Percentiles rank a stretch among this genome's conserved stretches.
Conservation (phyloP, 2,113 vertebrate species). For the Lagopus leucura region DNA sequence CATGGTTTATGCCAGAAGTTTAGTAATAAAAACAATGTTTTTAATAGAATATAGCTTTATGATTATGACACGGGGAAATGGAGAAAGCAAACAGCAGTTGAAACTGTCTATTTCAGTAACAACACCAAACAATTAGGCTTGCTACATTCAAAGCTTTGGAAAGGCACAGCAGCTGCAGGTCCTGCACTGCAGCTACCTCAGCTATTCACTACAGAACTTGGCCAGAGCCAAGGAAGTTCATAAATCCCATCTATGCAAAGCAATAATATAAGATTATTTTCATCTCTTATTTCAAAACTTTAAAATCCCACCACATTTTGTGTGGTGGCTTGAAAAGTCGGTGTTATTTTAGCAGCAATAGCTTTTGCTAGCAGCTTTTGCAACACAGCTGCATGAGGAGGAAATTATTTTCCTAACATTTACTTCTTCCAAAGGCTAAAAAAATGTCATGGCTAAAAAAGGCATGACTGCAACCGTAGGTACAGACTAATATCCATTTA, state of each 20-base stretch:
- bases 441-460: constrained; percentile 49
- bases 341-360: constrained; percentile 58
- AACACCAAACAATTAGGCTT: not conserved
- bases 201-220: not conserved
- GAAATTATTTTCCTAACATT: constrained; percentile 60
- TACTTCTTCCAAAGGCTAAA: constrained; percentile 54
- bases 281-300: not conserved
- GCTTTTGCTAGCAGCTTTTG: constrained; percentile 38
- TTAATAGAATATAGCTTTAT: constrained; percentile 2
- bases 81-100: not conserved
- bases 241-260: not conserved
- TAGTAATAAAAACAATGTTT: not conserved
- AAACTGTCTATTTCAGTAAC: not conserved
- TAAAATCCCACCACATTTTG: not conserved
- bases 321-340: constrained; percentile 27
- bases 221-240: not conserved
- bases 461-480: not conserved
- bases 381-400: constrained; percentile 10
- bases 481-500: not conserved
- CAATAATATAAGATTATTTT: not conserved
- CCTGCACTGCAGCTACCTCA: not conserved
- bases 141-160: not conserved
- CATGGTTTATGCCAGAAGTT: constrained; percentile 6
- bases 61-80: not conserved
- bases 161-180: not conserved